phyloP scores from a whole-genome alignment of 1,140 invertebrate genomes.

The Drosophila melanica region DNA sequence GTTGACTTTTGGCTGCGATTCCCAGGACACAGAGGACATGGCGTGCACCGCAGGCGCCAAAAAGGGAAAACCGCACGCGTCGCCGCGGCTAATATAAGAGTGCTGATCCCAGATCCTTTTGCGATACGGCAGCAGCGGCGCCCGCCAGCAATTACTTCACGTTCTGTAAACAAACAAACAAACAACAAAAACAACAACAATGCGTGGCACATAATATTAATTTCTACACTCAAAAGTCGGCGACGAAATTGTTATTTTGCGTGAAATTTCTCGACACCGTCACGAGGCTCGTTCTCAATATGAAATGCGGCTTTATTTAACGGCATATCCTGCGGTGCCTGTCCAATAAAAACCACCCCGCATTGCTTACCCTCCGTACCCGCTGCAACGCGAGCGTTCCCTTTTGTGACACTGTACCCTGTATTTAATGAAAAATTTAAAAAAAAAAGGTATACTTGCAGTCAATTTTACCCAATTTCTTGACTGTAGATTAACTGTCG shows the following conservation, averaged over 20 bases:
- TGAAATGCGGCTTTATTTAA: slow-evolving; percentile 29
- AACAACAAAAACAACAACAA: slow-evolving; percentile 15
- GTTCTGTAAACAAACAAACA: slow-evolving; percentile 69
- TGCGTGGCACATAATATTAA: slow-evolving; percentile 70
- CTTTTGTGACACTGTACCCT: slow-evolving; percentile 8
- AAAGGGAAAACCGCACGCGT: slow-evolving; percentile 48
- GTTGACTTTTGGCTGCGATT: slow-evolving; percentile 51
- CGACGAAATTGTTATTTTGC: slow-evolving; percentile 74
- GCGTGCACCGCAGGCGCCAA: slow-evolving; percentile 46
- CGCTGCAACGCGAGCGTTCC: slow-evolving; percentile 6
- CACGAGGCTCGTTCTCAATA: slow-evolving; percentile 20
- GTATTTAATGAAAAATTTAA: not conserved
- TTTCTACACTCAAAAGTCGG: slow-evolving; percentile 63
- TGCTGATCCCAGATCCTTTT: slow-evolving; percentile 32
- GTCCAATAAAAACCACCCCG: slow-evolving; percentile 59
- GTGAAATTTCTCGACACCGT: slow-evolving; percentile 62
- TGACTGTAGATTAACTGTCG: too few relatives aligned
- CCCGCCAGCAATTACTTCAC: slow-evolving; percentile 71
- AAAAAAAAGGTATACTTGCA: too few relatives aligned
- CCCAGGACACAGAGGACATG: slow-evolving; percentile 18
- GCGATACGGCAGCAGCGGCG: slow-evolving; percentile 43
- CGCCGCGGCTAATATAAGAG: slow-evolving; percentile 11
- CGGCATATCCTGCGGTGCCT: slow-evolving; percentile 32
- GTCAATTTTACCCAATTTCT: too few relatives aligned
- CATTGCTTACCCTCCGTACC: slow-evolving; percentile 5